Base-by-base conservation (phyloP, 2,113 vertebrate species). In the Oophaga pumilio region DNA sequence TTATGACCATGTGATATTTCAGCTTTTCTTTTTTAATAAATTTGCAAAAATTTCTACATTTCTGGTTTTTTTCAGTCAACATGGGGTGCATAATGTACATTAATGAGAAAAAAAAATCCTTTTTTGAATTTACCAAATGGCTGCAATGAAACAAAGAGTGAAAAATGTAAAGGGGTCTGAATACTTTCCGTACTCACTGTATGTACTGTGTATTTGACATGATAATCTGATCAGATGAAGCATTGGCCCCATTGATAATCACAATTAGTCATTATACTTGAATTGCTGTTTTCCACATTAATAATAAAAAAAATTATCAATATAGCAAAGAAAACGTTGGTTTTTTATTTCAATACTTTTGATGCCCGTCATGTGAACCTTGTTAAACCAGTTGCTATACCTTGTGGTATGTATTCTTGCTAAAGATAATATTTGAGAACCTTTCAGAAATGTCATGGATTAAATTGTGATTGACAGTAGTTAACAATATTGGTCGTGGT, bases 371-470 rank as follows among this genome's bases (percentile, higher is more conserved):
- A 43, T 20, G 6, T 86, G 74, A 64, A 60, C 84, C 74, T 66
- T 53, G 60, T 60, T n/a, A 66, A 86, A 86, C 84, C 84, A 60
- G 84, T 86, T 68, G 50, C 52, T 85, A 60, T 74, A 74, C 15
- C 26, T 2, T 74, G 20, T 66, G 56, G 43, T 64, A 77, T 86
- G 64, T 78, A 59, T 64, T 28, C 76, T 86, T 86, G 5, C 26
- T 60, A 74, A 74, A 85, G 53, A 59, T 59, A 76, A 85, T 85
- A 76, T 85, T 85, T 76, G 69, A 85, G 56, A 85, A 78, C 74
- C 73, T 77, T 77, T 86, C 84, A 86, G 43, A 86, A 68, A 53
- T 66, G 60, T 85, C 71, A 60, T 26, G 73, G 73, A 86, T 77
- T 86, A 86, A 78, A 50, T 64, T 66, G 20, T 83, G 74, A 86